phyloP scores from a whole-genome alignment of 2,113 vertebrate species.

The Trochalopteron elliotii region DNA sequence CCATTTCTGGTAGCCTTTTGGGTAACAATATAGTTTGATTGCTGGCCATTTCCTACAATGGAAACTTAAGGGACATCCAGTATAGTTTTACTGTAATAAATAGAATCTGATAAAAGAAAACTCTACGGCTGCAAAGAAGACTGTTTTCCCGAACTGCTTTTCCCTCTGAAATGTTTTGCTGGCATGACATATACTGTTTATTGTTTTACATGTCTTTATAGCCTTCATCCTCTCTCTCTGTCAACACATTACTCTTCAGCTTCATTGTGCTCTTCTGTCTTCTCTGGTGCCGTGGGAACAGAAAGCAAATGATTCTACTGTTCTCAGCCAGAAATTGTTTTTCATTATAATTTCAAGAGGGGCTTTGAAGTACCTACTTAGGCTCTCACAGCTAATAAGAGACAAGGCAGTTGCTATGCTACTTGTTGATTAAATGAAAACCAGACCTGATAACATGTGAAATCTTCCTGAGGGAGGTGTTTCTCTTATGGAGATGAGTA shows the following conservation, averaged over 20 bases:
- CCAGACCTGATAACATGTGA: conserved; percentile 56
- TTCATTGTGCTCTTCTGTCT: conserved; percentile 24
- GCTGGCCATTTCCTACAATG: neutral
- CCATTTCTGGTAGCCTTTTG: neutral
- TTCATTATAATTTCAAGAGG: conserved; percentile 68
- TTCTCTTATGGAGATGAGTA: conserved; percentile 27
- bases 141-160: conserved; percentile 18
- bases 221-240: conserved; percentile 36
- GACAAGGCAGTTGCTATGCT: conserved; percentile 52
- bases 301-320: conserved; percentile 33
- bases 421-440: conserved; percentile 68
- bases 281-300: conserved; percentile 55
- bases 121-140: neutral
- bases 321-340: conserved; percentile 59
- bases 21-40: neutral
- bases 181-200: conserved; percentile 25
- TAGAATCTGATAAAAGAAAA: neutral
- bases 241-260: conserved; percentile 45
- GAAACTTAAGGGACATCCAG: neutral
- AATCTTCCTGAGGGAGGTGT: conserved; percentile 40
- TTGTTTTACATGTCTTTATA: conserved; percentile 46
- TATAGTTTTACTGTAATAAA: neutral
- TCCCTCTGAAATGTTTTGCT: conserved; percentile 30
- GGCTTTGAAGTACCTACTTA: conserved; percentile 61
- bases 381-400: conserved; percentile 40